Percentiles rank a stretch among this genome's conserved stretches.
Evolutionary conservation across 2,797 vertebrate genomes (phyloP).

Genomic region (Cebuella pygmaea): DNA sequence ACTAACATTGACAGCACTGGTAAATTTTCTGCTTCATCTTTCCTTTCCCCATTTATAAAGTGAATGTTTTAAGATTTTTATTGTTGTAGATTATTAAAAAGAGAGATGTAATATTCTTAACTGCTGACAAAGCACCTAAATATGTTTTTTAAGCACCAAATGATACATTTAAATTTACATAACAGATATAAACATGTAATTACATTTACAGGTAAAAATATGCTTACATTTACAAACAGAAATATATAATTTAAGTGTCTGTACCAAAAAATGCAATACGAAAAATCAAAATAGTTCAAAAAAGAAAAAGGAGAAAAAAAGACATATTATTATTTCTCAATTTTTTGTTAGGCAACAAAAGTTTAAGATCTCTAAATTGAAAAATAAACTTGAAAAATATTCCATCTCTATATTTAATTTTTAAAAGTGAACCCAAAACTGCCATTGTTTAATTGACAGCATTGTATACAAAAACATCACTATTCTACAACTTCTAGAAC

Average conservation of each 20-base stretch:
- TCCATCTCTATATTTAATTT: slow-evolving; percentile 6
- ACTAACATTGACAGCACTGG: background rate
- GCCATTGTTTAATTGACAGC: slow-evolving; percentile 26
- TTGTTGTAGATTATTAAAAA: slow-evolving; percentile 10
- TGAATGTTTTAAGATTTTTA: slow-evolving; percentile 25
- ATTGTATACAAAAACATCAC: background rate
- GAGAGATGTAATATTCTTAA: slow-evolving; percentile 2
- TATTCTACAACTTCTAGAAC: background rate
- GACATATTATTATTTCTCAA: background rate
- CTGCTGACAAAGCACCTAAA: background rate
- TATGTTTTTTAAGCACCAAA: slow-evolving; percentile 34
- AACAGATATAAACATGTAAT: background rate
- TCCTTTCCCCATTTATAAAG: slow-evolving; percentile 27
- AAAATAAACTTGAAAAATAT: slow-evolving; percentile 21
- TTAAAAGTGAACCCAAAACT: slow-evolving; percentile 39
- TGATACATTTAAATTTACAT: background rate
- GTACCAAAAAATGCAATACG: background rate
- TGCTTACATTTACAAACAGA: slow-evolving; percentile 23
- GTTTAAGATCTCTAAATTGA: background rate
- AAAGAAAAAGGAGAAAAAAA: background rate
- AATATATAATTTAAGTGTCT: slow-evolving; percentile 26
- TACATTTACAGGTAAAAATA: background rate
- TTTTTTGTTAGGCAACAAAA: background rate
- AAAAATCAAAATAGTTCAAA: slow-evolving; percentile 36
- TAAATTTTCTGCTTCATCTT: slow-evolving; percentile 29